Evolutionary conservation across 2,888 invertebrate species (phyloP).

Genomic region (Chesias legatella): DNA sequence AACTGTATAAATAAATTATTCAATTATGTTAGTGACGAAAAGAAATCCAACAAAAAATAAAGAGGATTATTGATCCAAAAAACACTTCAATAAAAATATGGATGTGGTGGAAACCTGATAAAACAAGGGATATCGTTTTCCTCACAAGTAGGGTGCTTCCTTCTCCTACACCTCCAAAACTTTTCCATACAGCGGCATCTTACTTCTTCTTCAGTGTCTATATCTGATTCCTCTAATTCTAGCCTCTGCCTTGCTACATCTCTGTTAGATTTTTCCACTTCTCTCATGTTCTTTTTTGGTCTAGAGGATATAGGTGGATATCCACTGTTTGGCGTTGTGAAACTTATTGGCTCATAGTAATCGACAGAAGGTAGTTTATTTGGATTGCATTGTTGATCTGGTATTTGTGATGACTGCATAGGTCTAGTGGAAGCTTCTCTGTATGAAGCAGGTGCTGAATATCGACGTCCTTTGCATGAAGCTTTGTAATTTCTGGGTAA

Average conservation of each 20-base stretch:
- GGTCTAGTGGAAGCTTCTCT: constrained; percentile 5
- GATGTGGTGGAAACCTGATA: constrained; percentile 27
- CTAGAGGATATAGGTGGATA: constrained; percentile 4
- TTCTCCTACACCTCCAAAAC: constrained; percentile 23
- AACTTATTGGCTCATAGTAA: constrained; percentile 22
- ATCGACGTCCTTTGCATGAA: background rate
- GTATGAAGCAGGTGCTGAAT: constrained; percentile 7
- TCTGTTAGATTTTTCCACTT: constrained; percentile 13
- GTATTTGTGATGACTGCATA: background rate
- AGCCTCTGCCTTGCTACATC: constrained; percentile 25
- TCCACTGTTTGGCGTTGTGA: constrained; percentile 30
- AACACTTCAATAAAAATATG: constrained; percentile 28
- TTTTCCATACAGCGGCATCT: constrained; percentile 33
- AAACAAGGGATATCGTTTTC: constrained; percentile 28
- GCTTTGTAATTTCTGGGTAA: background rate
- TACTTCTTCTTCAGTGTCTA: constrained; percentile 25
- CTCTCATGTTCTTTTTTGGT: constrained; percentile 24
- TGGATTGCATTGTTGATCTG: background rate
- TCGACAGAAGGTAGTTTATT: background rate
- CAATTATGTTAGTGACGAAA: too few relatives aligned
- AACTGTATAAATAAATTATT: too few relatives aligned
- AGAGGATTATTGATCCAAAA: background rate
- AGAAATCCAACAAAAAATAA: too few relatives aligned
- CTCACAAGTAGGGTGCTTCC: constrained; percentile 18
- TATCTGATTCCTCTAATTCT: constrained; percentile 34